Evolutionary conservation across 2,888 invertebrate genomes (phyloP).

Genomic region (Cephus sareptanus): DNA sequence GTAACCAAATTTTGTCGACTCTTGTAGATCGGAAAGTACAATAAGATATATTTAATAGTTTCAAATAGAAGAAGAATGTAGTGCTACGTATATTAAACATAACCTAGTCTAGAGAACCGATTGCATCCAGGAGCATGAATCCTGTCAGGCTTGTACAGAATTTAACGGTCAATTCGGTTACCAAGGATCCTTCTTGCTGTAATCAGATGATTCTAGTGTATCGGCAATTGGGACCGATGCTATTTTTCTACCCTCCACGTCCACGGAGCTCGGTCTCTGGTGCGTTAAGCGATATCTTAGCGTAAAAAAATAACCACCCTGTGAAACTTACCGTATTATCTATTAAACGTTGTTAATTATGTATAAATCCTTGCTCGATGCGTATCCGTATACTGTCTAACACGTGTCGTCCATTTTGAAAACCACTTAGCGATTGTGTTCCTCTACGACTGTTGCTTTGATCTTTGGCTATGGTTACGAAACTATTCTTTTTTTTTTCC

Average conservation of each 20-base stretch:
- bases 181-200: not conserved
- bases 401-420: constrained; percentile 7
- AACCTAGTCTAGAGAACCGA: not conserved
- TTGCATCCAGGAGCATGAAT: not conserved
- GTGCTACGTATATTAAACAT: not conserved
- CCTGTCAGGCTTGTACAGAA: not conserved
- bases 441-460: constrained; percentile 3
- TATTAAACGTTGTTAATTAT: constrained; percentile 9
- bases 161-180: not conserved
- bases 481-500: not conserved
- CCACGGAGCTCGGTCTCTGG: constrained; percentile 5
- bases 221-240: constrained; percentile 2
- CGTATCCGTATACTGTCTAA: not conserved
- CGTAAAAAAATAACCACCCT: not conserved
- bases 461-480: not conserved
- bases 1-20: not conserved
- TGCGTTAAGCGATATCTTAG: not conserved
- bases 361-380: constrained; percentile 1
- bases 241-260: constrained; percentile 21
- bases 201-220: not conserved
- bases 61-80: not conserved
- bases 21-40: not conserved
- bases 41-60: not conserved
- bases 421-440: constrained; percentile 30
- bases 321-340: constrained; percentile 5